Conservation (phyloP, 2,113 vertebrate species). For the Anhinga rufa region DNA sequence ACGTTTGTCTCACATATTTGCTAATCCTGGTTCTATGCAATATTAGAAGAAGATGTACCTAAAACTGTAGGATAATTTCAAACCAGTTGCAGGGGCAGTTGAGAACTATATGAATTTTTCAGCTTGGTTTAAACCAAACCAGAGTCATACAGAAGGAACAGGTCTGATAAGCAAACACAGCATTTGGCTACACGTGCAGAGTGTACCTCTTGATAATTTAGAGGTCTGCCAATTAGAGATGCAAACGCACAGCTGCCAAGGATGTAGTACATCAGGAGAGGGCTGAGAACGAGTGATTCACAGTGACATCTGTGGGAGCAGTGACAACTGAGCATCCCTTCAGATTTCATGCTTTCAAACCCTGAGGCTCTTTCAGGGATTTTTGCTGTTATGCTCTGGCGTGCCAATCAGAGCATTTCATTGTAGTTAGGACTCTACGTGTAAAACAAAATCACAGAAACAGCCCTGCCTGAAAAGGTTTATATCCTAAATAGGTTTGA, state of each 20-base stretch:
- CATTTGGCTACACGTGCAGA: not conserved
- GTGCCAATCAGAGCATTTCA: not conserved
- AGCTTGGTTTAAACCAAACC: not conserved
- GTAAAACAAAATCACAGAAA: not conserved
- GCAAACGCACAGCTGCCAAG: not conserved
- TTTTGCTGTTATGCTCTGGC: not conserved
- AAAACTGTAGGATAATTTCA: not conserved
- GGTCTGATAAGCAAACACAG: not conserved
- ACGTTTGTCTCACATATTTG: rapidly evolving
- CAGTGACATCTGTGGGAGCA: not conserved
- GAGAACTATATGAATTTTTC: not conserved
- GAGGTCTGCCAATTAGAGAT: not conserved
- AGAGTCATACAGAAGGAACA: not conserved
- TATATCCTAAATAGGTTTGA: not conserved
- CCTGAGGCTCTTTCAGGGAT: not conserved
- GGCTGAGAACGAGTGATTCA: not conserved
- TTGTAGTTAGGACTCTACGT: not conserved
- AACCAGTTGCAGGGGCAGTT: not conserved
- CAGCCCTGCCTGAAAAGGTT: not conserved
- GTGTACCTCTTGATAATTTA: not conserved
- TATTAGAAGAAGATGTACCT: rapidly evolving
- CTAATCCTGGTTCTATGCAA: not conserved
- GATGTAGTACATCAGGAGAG: not conserved
- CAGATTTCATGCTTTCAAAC: not conserved
- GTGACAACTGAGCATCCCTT: not conserved